Evolutionary conservation across 2,888 invertebrate genomes (phyloP), one percentile per base, ranked within the genome.

Genomic region (Lapara coniferarum): DNA sequence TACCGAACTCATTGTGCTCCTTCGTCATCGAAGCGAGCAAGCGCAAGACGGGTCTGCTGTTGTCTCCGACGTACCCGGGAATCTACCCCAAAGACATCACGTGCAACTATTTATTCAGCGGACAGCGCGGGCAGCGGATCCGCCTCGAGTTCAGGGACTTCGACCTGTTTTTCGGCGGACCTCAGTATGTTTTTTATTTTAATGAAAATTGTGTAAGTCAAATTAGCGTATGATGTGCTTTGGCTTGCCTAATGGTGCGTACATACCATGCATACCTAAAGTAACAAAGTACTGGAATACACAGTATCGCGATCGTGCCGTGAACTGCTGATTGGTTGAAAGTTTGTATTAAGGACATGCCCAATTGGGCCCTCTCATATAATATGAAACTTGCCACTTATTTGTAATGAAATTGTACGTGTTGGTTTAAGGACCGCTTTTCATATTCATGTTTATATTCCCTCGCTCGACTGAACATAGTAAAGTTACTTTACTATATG

Each of bases 61-160:
- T 98, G 84, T 98, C 99, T 71, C 99, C 99, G 74, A 99, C 99
- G 74, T 99, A 99, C 95, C 99, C 99, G 73, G 99, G 99, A 79
- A 97, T 98, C 83, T 99, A 99, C 94, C 99, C 99, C 78, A 99
- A 99, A 94, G 97, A 98, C 92, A 95, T 99, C 85, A 95, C 95
- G 81, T 99, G 99, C 95, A 96, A 96, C 92, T 98, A 98, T 93
- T 97, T 97, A 92, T 98, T 99, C 94, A 96, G 97, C 83, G 99
- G 99, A 68, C 95, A 96, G 86, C 95, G 96, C 67, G 97, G 97
- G 70, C 98, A 99, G 93, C 95, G 99, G 86, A 97, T 99, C 81
- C 96, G 98, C 76, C 95, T 99, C 81, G 98, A 98, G 93, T 99
- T 99, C 94, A 95, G 98, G 85, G 99, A 99, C 94, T 99, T 99